phyloP scores from a whole-genome alignment of 2,113 vertebrate species.

The Lutjanus erythropterus region DNA sequence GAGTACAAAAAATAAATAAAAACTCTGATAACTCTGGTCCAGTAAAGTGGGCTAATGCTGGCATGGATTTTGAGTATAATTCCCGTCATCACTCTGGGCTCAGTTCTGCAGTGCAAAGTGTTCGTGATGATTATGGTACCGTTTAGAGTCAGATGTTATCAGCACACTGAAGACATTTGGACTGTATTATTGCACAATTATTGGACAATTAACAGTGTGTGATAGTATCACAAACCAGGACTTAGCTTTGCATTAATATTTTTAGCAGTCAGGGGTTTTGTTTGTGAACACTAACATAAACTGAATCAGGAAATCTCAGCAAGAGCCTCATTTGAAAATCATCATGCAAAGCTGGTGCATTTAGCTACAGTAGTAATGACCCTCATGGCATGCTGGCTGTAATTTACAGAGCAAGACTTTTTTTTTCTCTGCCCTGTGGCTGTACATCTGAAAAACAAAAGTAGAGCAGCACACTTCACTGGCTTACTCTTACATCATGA shows the following conservation, averaged over 20 bases:
- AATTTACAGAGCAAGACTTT: constrained; percentile 7
- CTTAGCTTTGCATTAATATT: constrained; percentile 37
- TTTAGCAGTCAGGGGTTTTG: constrained; percentile 28
- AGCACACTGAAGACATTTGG: constrained; percentile 30
- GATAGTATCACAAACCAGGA: constrained; percentile 38
- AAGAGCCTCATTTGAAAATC: constrained; percentile 11
- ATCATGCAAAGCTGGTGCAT: neutral
- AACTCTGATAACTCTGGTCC: too few relatives aligned
- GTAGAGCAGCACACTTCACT: constrained; percentile 53
- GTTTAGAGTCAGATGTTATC: constrained; percentile 45
- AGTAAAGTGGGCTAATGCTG: constrained; percentile 16
- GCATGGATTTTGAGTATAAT: constrained; percentile 4
- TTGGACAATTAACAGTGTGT: constrained; percentile 29
- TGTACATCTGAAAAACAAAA: constrained; percentile 46
- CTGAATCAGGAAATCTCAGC: constrained; percentile 1
- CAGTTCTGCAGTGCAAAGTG: constrained; percentile 12
- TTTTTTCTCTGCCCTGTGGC: constrained; percentile 40
- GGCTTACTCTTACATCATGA: constrained; percentile 34
- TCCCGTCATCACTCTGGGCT: constrained; percentile 11
- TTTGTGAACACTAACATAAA: constrained; percentile 21
- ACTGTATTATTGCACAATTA: constrained; percentile 39
- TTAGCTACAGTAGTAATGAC: constrained; percentile 13
- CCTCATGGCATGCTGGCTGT: constrained; percentile 15
- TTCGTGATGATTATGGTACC: constrained; percentile 44
- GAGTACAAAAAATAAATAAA: too few relatives aligned